Percentiles rank a stretch among this genome's conserved stretches.
phyloP scores from a whole-genome alignment of 2,797 vertebrate species.

The Cichlasoma orientale region DNA sequence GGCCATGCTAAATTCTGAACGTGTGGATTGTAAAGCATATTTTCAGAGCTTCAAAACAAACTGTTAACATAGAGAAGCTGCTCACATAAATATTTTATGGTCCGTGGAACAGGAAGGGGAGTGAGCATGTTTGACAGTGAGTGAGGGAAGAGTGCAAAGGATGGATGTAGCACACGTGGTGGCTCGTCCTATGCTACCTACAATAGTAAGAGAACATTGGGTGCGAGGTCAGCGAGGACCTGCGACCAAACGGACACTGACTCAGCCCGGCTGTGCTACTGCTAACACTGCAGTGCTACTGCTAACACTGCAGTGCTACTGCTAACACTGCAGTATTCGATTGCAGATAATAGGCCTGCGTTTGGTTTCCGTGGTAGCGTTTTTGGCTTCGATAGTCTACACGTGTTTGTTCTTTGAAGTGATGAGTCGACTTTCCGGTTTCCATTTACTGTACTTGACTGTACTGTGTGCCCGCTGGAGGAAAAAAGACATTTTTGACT shows the following conservation, averaged over 20 bases:
- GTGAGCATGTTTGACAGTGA: background rate
- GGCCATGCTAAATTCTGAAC: background rate
- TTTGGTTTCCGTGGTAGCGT: background rate
- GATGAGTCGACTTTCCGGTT: background rate
- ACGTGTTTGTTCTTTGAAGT: background rate
- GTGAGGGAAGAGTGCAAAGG: background rate
- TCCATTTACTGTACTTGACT: background rate
- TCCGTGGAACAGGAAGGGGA: background rate
- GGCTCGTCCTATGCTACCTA: background rate
- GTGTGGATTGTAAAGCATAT: background rate
- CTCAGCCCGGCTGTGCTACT: background rate
- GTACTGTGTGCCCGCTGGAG: accelerated
- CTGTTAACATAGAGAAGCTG: background rate
- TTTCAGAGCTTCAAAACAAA: no score
- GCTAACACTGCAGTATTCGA: background rate
- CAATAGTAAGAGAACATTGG: background rate
- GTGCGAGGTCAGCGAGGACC: no score
- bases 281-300: background rate
- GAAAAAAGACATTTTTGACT: background rate
- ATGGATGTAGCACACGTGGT: background rate
- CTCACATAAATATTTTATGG: background rate
- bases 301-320: background rate
- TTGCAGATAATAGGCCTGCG: background rate
- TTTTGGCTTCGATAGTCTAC: background rate
- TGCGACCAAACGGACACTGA: background rate